phyloP scores from a whole-genome alignment of 2,888 invertebrate genomes.

The Creontiades dilutus region DNA sequence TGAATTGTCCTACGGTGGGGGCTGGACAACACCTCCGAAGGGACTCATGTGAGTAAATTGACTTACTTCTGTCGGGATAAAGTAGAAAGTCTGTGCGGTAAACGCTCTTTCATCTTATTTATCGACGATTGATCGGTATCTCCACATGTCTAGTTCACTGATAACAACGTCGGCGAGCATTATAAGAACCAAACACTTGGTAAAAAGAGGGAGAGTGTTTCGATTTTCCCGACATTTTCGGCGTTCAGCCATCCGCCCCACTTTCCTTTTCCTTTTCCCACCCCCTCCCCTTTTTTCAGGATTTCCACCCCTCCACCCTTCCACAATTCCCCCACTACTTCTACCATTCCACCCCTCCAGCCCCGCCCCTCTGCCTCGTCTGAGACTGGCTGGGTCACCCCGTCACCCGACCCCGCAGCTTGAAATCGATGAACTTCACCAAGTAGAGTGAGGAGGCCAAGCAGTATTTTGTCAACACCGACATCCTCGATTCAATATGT shows the following conservation, averaged over 20 bases:
- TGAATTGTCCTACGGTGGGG: too few species aligned
- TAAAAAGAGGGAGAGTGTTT: constrained; percentile 15
- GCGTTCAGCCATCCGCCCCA: neutral
- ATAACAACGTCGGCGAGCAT: neutral
- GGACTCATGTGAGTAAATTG: too few species aligned
- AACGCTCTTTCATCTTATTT: too few species aligned
- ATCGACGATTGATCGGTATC: too few species aligned
- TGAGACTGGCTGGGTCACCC: neutral
- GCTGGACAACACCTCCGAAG: too few species aligned
- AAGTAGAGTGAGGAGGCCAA: constrained; percentile 11
- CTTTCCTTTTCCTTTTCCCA: neutral
- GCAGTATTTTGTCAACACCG: constrained; percentile 20
- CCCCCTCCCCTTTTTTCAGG: neutral
- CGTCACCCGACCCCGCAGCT: constrained; percentile 27
- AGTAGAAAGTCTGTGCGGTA: too few species aligned
- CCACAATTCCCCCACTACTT: neutral
- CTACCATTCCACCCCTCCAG: too few species aligned
- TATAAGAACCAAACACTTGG: neutral
- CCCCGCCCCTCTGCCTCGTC: neutral
- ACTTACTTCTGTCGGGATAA: too few species aligned
- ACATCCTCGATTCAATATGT: neutral
- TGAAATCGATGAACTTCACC: constrained; percentile 32
- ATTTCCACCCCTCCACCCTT: neutral
- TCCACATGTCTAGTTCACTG: neutral
- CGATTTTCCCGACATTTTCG: constrained; percentile 9